Conservation (phyloP, 2,888 invertebrate species). For the Hemistola chrysoprasaria region DNA sequence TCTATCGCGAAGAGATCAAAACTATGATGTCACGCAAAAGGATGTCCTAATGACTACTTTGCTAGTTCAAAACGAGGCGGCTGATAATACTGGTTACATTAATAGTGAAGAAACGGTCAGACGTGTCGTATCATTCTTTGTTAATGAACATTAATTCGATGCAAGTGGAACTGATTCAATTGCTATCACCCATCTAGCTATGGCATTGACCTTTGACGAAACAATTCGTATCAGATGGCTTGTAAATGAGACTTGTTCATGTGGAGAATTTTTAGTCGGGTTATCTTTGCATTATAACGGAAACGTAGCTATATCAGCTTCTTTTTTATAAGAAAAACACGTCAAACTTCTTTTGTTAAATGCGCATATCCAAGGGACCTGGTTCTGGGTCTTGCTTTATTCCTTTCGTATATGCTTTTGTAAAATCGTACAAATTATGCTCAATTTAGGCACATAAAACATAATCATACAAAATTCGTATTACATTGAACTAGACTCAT, state of each 20-base stretch:
- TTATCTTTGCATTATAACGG: constrained; percentile 35
- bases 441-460: too few relatives aligned
- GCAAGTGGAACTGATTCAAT: constrained; percentile 81
- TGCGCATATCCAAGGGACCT: constrained; percentile 1
- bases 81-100: constrained; percentile 37
- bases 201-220: constrained; percentile 75
- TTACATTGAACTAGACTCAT: constrained; percentile 4
- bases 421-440: too few relatives aligned
- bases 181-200: constrained; percentile 70
- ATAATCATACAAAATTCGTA: constrained; percentile 1
- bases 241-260: constrained; percentile 36
- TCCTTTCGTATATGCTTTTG: not conserved
- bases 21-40: constrained; percentile 56
- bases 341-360: constrained; percentile 11
- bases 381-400: constrained; percentile 9
- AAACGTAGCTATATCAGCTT: constrained; percentile 14
- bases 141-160: constrained; percentile 76
- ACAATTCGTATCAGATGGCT: constrained; percentile 52
- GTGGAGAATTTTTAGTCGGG: constrained; percentile 29
- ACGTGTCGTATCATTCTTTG: constrained; percentile 56
- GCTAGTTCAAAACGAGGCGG: constrained; percentile 39
- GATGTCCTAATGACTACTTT: constrained; percentile 48
- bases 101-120: constrained; percentile 44
- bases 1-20: constrained; percentile 46
- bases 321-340: constrained; percentile 11